Conservation (phyloP, 2,113 vertebrate genomes). For the Perognathus longimembris region DNA sequence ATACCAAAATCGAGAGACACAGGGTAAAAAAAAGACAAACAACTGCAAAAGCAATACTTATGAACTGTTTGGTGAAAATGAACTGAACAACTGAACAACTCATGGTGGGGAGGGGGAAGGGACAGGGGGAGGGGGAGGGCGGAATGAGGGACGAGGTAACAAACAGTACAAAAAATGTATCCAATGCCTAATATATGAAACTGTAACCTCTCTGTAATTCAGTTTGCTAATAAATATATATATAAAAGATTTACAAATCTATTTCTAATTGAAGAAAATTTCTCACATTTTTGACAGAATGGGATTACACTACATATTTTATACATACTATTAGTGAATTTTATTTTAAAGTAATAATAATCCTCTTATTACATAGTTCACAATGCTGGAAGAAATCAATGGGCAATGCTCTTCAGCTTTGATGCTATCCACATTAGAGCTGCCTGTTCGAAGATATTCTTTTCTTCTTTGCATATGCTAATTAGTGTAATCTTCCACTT, state of each 20-base stretch:
- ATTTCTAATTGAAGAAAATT: conserved; percentile 38
- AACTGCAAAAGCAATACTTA: too few relatives aligned
- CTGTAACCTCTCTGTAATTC: too few relatives aligned
- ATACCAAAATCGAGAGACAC: too few relatives aligned
- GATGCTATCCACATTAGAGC: not conserved
- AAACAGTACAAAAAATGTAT: too few relatives aligned
- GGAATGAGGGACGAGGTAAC: too few relatives aligned
- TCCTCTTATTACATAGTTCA: not conserved
- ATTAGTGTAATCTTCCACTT: not conserved
- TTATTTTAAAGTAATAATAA: conserved; percentile 28
- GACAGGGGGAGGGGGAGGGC: too few relatives aligned
- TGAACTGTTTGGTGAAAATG: too few relatives aligned
- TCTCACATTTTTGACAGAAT: conserved; percentile 63
- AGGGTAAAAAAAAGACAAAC: too few relatives aligned
- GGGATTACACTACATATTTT: conserved; percentile 48
- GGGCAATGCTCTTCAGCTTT: not conserved
- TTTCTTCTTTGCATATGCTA: not conserved
- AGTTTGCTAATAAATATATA: too few relatives aligned
- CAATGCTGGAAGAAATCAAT: conserved; percentile 38
- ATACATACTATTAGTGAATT: conserved; percentile 8
- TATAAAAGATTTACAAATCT: conserved; percentile 34
- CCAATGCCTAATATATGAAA: too few relatives aligned
- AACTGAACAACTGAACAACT: too few relatives aligned
- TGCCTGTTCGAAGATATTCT: not conserved
- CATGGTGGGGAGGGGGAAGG: too few relatives aligned